Percentiles rank a stretch among this genome's conserved stretches.
Conservation (phyloP, 2,888 invertebrate genomes). For the Allacma fusca region DNA sequence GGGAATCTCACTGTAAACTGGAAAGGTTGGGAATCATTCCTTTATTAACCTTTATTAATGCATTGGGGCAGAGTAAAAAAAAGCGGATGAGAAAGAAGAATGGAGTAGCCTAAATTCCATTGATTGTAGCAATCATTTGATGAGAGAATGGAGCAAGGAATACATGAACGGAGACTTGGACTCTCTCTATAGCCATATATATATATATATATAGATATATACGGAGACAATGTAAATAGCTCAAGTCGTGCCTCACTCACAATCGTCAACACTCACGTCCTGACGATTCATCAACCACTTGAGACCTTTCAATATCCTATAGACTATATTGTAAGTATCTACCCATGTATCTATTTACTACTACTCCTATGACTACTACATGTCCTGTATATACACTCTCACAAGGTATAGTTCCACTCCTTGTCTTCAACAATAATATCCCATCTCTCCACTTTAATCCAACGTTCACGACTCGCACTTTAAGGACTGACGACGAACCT, state of each 20-base stretch:
- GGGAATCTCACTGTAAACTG: no score
- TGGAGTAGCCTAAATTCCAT: not conserved
- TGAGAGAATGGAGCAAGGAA: constrained; percentile 5
- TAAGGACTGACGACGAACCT: not conserved
- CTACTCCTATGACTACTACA: not conserved
- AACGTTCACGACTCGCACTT: not conserved
- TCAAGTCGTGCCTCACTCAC: constrained; percentile 12
- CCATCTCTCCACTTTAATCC: not conserved
- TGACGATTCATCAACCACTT: constrained; percentile 17
- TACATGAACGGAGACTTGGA: not conserved
- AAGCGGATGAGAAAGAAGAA: no score
- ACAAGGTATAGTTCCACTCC: no score
- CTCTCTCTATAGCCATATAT: no score
- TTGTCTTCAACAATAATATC: no score
- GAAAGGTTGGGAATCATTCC: no score
- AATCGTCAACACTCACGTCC: constrained; percentile 12
- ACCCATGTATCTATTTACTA: not conserved
- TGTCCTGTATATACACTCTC: not conserved
- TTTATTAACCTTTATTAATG: no score
- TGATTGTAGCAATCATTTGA: not conserved
- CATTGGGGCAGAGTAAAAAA: no score
- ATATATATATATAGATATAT: not conserved
- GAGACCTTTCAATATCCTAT: not conserved
- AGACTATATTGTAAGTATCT: not conserved
- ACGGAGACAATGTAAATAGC: constrained; percentile 1